Conservation (phyloP, 2,113 vertebrate species). For the Pterocles orientalis region DNA sequence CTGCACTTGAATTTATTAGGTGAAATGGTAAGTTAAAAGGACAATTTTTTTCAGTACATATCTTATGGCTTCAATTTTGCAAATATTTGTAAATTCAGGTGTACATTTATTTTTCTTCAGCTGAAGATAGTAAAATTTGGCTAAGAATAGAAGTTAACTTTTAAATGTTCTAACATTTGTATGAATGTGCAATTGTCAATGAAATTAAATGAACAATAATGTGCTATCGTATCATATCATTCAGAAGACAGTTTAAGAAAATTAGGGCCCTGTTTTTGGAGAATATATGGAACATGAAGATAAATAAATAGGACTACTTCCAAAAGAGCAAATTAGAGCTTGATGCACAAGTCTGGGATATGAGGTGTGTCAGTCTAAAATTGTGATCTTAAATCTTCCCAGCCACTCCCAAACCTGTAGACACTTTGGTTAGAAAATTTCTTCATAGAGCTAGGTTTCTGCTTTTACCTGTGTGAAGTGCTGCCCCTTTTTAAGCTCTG, state of each 20-base stretch:
- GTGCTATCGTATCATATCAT: too few species aligned
- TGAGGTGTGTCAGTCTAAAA: not conserved
- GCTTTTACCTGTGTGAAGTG: not conserved
- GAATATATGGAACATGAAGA: not conserved
- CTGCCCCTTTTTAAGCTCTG: not conserved
- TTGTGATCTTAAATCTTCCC: not conserved
- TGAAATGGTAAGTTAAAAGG: not conserved
- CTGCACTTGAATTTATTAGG: not conserved
- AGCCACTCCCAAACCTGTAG: fast-evolving
- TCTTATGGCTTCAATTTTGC: not conserved
- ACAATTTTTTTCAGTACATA: not conserved
- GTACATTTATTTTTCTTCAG: not conserved
- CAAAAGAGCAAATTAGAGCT: not conserved
- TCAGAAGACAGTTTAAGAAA: not conserved
- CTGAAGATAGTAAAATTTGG: not conserved
- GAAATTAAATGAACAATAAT: too few species aligned
- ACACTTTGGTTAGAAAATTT: not conserved
- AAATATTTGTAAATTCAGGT: not conserved
- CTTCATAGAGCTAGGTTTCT: not conserved
- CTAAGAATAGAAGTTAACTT: not conserved
- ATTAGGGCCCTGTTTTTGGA: not conserved
- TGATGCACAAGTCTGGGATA: not conserved
- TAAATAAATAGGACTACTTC: not conserved
- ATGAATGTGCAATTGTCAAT: not conserved
- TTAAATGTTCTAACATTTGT: not conserved